Conservation (phyloP, 1,140 invertebrate species). For the Trichomalopsis sarcophagae region DNA sequence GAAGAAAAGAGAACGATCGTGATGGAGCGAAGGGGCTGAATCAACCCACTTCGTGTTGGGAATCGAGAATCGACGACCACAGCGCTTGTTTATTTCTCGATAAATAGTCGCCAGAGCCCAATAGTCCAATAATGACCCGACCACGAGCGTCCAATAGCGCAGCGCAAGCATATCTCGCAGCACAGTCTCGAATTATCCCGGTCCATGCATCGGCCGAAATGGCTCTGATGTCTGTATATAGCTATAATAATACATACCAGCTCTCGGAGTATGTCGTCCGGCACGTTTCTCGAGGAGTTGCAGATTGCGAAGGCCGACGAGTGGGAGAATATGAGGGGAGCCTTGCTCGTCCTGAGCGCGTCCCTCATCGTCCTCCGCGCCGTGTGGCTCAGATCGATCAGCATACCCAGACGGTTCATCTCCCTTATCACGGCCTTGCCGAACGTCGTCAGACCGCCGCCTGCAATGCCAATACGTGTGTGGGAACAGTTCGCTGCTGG, state of each 20-base stretch:
- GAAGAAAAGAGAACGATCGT: not conserved
- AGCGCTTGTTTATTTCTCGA: no score
- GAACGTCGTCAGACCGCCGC: slow-evolving; percentile 69
- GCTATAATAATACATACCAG: slow-evolving; percentile 78
- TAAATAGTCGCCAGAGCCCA: not conserved
- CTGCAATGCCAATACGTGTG: slow-evolving; percentile 53
- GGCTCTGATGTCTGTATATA: not conserved
- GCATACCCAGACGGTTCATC: slow-evolving; percentile 92
- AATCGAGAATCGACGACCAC: not conserved
- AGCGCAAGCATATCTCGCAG: not conserved
- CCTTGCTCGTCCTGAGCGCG: slow-evolving; percentile 82
- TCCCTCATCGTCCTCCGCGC: slow-evolving; percentile 86
- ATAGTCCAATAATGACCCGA: not conserved
- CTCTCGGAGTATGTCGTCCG: slow-evolving; percentile 85
- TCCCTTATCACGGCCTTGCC: slow-evolving; percentile 84
- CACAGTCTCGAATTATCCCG: not conserved
- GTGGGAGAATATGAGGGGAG: slow-evolving; percentile 93
- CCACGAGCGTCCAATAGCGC: not conserved
- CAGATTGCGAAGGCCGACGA: slow-evolving; percentile 89
- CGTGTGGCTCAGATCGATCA: slow-evolving; percentile 92
- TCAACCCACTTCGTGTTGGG: not conserved
- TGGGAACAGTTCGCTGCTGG: not conserved
- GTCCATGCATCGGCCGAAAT: not conserved
- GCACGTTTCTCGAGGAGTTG: slow-evolving; percentile 89
- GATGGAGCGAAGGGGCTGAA: not conserved